phyloP scores from a whole-genome alignment of 23 tunicate genomes.

The Styela clava region DNA sequence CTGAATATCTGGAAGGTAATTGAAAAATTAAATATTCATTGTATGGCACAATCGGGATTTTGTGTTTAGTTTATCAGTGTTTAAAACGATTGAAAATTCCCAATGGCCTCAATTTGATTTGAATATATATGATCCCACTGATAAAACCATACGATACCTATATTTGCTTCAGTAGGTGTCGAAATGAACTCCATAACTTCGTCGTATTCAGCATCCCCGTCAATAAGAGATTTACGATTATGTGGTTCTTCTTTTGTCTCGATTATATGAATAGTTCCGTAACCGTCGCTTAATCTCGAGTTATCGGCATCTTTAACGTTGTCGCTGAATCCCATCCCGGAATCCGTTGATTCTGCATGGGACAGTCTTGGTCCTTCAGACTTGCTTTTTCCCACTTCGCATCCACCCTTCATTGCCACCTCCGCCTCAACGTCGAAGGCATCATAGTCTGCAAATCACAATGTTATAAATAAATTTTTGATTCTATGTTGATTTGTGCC shows the following conservation, averaged over 20 bases:
- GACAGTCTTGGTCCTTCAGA: constrained; percentile 2
- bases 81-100: too few relatives aligned
- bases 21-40: too few relatives aligned
- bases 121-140: too few relatives aligned
- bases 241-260: constrained; percentile 8
- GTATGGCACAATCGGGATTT: too few relatives aligned
- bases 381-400: not conserved
- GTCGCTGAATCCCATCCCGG: constrained; percentile 36
- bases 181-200: constrained; percentile 73
- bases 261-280: constrained; percentile 25
- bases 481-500: not conserved
- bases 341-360: constrained; percentile 32
- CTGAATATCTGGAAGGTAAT: too few relatives aligned
- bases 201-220: constrained; percentile 68
- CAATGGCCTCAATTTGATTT: too few relatives aligned
- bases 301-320: constrained; percentile 19
- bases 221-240: constrained; percentile 21
- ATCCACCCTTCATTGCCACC: not conserved
- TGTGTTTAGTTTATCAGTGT: too few relatives aligned
- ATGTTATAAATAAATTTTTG: too few relatives aligned
- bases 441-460: constrained; percentile 1
- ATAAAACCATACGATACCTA: too few relatives aligned
- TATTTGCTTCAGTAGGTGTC: constrained; percentile 26
- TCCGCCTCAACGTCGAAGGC: not conserved
- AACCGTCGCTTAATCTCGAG: constrained; percentile 14